Percentiles rank a stretch among this genome's conserved stretches.
Evolutionary conservation across 2,888 invertebrate species (phyloP).

Genomic region (Strigamia crassipes): DNA sequence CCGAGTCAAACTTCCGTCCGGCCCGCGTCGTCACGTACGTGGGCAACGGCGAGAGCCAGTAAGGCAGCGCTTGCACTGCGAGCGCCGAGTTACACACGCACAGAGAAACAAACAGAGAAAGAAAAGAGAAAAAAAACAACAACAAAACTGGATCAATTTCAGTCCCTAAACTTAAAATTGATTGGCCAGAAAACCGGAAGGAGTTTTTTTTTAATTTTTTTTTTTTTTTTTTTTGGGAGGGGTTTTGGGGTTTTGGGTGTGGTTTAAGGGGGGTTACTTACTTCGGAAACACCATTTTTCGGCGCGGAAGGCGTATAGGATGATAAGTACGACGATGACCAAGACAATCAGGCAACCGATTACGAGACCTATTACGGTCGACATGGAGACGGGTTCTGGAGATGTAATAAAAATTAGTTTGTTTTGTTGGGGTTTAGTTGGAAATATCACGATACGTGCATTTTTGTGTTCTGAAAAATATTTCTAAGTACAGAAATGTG

Average conservation of each 20-base stretch:
- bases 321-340: conserved; percentile 57
- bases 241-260: no score
- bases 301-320: conserved; percentile 58
- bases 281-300: conserved; percentile 60
- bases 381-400: conserved; percentile 59
- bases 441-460: no score
- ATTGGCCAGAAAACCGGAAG: no score
- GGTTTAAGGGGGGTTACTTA: conserved; percentile 56
- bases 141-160: no score
- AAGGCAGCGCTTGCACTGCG: conserved; percentile 16
- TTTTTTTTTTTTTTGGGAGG: no score
- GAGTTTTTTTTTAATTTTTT: no score
- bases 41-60: conserved; percentile 39
- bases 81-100: conserved; percentile 3
- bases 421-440: no score
- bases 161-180: no score
- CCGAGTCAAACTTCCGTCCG: neutral
- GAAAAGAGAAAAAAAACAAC: neutral
- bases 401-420: no score
- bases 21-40: neutral
- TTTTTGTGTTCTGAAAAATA: no score
- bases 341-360: conserved; percentile 58
- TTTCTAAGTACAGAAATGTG: no score
- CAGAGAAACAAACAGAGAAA: neutral
- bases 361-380: conserved; percentile 58